A percentile compares a stretch with the other conserved stretches of the same genome.
phyloP scores from a whole-genome alignment of 1,140 invertebrate species.

The Coptotermes formosanus region DNA sequence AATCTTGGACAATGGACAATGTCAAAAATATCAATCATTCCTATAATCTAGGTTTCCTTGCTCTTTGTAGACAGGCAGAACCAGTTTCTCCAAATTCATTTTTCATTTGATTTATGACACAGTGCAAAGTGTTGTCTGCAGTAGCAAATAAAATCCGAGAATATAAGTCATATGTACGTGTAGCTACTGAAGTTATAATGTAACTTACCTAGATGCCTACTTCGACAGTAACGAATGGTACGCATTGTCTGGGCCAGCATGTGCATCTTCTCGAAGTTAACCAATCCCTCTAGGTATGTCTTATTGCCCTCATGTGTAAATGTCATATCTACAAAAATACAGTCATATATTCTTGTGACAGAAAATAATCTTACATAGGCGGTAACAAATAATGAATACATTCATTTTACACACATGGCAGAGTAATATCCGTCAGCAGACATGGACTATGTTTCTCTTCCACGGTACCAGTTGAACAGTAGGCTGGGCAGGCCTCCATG shows the following conservation, averaged over 20 bases:
- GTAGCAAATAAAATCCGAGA: not conserved
- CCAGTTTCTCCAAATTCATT: not conserved
- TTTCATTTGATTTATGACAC: not conserved
- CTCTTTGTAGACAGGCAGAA: not conserved
- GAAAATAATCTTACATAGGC: too few relatives aligned
- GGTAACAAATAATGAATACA: too few relatives aligned
- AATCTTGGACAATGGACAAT: too few relatives aligned
- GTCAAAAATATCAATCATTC: not conserved
- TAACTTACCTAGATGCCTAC: slow-evolving; percentile 64
- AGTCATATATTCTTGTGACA: too few relatives aligned
- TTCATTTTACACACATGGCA: too few relatives aligned
- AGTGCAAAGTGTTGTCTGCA: not conserved
- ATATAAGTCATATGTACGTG: not conserved
- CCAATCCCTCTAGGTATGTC: slow-evolving; percentile 75
- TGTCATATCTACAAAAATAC: slow-evolving; percentile 66
- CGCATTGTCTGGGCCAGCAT: slow-evolving; percentile 82
- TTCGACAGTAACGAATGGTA: slow-evolving; percentile 72
- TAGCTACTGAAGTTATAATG: not conserved
- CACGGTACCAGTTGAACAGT: too few relatives aligned
- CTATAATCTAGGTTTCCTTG: not conserved
- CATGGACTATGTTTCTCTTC: too few relatives aligned
- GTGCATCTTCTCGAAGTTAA: slow-evolving; percentile 93
- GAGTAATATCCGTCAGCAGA: too few relatives aligned
- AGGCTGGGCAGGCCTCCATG: too few relatives aligned
- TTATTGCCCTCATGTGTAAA: slow-evolving; percentile 91